Evolutionary conservation across 2,888 invertebrate species (phyloP).

Genomic region (Hirtodrosophila cameraria): DNA sequence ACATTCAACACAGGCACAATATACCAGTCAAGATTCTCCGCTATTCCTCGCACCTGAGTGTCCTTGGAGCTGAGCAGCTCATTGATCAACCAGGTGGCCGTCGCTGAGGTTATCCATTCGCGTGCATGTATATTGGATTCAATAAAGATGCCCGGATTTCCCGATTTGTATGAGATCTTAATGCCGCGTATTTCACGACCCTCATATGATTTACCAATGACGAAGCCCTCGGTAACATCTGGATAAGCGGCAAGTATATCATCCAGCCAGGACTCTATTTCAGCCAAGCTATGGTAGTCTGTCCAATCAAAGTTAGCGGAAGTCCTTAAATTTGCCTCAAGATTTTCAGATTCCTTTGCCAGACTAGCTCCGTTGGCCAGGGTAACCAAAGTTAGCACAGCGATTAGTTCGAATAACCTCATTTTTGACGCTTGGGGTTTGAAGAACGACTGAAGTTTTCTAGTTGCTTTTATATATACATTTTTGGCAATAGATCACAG

Average conservation of each 20-base stretch:
- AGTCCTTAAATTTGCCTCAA: too few relatives aligned
- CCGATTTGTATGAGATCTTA: constrained; percentile 82
- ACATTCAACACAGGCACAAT: constrained; percentile 90
- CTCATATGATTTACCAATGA: constrained; percentile 86
- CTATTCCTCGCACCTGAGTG: constrained; percentile 85
- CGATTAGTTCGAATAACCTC: not conserved
- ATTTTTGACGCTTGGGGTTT: constrained; percentile 17
- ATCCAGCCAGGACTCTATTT: constrained; percentile 87
- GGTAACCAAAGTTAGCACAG: constrained; percentile 31
- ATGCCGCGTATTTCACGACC: constrained; percentile 87
- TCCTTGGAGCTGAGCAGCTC: constrained; percentile 87
- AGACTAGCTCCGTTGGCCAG: constrained; percentile 51
- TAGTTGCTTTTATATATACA: not conserved
- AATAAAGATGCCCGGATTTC: constrained; percentile 86
- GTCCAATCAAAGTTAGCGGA: constrained; percentile 86
- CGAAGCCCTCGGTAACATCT: constrained; percentile 63
- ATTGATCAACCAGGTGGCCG: constrained; percentile 89
- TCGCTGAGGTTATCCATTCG: constrained; percentile 91
- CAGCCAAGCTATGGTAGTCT: constrained; percentile 86
- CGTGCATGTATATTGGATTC: constrained; percentile 88
- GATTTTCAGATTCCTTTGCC: not conserved
- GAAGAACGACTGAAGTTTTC: constrained; percentile 2
- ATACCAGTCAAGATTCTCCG: constrained; percentile 90
- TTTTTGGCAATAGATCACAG: too few relatives aligned
- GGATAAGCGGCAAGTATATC: constrained; percentile 84